These are phyloP conservation scores for Apodemus speciosus DNA, from an alignment of 2,113 vertebrate species.

Conservation along the genomic window DNA sequence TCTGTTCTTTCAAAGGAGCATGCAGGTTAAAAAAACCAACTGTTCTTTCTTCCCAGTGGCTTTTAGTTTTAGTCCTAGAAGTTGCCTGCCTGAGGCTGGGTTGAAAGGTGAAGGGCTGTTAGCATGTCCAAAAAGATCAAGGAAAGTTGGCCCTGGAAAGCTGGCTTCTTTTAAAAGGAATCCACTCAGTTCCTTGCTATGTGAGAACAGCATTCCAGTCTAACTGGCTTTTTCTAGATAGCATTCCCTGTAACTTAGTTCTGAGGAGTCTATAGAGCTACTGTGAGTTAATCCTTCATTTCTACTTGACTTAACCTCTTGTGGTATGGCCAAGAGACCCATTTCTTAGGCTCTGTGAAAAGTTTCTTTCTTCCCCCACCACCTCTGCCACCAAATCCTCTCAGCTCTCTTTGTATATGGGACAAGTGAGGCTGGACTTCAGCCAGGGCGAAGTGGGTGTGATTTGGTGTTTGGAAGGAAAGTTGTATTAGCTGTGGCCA, in stretches of 20 bases:
- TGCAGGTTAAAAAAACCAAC: slow-evolving; percentile 1
- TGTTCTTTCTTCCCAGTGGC: neutral
- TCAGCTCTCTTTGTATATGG: slow-evolving; percentile 52
- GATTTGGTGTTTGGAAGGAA: slow-evolving; percentile 50
- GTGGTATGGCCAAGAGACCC: slow-evolving; percentile 14
- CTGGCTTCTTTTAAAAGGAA: neutral
- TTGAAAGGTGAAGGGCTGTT: neutral
- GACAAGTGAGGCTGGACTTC: slow-evolving; percentile 46
- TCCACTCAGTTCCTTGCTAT: neutral
- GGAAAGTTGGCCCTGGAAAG: neutral
- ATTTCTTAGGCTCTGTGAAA: slow-evolving; percentile 63
- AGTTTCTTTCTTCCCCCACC: slow-evolving; percentile 27
- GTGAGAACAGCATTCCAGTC: neutral
- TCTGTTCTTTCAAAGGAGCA: neutral
- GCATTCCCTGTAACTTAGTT: neutral
- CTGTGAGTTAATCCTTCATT: slow-evolving; percentile 4
- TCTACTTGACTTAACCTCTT: neutral
- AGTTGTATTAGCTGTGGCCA: slow-evolving; percentile 33
- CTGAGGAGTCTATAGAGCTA: neutral
- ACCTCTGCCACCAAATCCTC: neutral
- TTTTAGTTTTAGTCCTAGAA: slow-evolving; percentile 27
- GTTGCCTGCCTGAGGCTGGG: neutral
- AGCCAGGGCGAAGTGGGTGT: slow-evolving; percentile 13
- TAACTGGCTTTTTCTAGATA: neutral
- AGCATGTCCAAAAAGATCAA: neutral